Evolutionary conservation across 2,113 vertebrate genomes (phyloP).

Genomic region (Podocnemis expansa): DNA sequence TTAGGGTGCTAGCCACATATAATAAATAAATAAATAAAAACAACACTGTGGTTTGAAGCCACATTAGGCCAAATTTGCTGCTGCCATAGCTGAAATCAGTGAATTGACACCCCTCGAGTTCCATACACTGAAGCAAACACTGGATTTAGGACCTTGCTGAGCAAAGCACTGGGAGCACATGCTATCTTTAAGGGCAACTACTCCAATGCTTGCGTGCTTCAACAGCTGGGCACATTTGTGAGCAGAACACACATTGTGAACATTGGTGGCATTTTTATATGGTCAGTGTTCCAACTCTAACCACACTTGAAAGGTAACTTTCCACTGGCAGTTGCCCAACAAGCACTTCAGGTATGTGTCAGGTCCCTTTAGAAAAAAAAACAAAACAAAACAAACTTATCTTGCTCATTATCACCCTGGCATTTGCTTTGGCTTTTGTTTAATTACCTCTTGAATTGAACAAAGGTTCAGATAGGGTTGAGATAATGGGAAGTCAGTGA

Average conservation of each 20-base stretch:
- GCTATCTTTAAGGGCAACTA: constrained; percentile 56
- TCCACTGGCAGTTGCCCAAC: constrained; percentile 50
- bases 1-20: neutral
- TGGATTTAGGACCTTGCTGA: neutral
- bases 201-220: constrained; percentile 44
- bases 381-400: constrained; percentile 33
- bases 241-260: constrained; percentile 22
- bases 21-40: neutral
- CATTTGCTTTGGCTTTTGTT: constrained; percentile 81
- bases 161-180: constrained; percentile 57
- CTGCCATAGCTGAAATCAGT: constrained; percentile 53
- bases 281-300: constrained; percentile 33
- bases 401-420: constrained; percentile 76
- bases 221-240: constrained; percentile 45
- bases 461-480: constrained; percentile 70
- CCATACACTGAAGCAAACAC: neutral
- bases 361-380: neutral
- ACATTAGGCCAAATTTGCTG: neutral
- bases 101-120: neutral
- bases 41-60: accelerated
- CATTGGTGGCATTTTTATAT: constrained; percentile 32
- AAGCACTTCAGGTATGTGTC: constrained; percentile 60
- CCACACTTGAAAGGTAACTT: constrained; percentile 53
- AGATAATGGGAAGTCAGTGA: constrained; percentile 65
- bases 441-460: constrained; percentile 75